Base-by-base conservation (phyloP, 2,888 invertebrate species). In the Synergus gifuensis region DNA sequence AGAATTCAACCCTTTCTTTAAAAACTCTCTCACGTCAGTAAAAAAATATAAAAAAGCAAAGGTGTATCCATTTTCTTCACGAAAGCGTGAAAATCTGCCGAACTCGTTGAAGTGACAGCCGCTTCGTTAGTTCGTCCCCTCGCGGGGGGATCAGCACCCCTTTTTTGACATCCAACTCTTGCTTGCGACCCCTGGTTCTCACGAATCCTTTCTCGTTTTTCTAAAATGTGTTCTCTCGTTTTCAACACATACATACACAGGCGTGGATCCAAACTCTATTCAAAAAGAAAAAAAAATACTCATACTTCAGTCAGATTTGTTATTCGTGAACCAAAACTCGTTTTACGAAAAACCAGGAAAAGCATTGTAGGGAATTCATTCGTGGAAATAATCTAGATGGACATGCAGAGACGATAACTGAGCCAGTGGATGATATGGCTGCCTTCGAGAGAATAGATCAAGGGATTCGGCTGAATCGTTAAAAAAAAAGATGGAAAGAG, bases 171-270 rank as follows among this genome's bases (percentile, higher is more conserved):
- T 88, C 86, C 88, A 91, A 91, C 91, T 91, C 91, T 91, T 90
- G 88, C 76, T 82, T 86, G 83, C 85, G 54, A 84, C 88, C 88
- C 85, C 80, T 77, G 81, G 87, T 91, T 91, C 91, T 90, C 91
- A 91, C 91, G 91, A 88, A 91, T 91, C 91, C 90, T 91, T 90
- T 90, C 89, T 86, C 83, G 81, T 82, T 86, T 90, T 90, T 88
- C 89, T 88, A 36, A 73, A 73, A 73, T 73, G 54, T 12, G 73
- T 36, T 54, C 54, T 73, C 49, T 49, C n/a, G n/a, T 54, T 73
- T 54, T 73, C 40, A 73, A 58, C 54, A 58, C 73, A 28, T 22
- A 46, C 54, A 36, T 54, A 58, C 73, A 28, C 46, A 46, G 40
- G 5, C n/a, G 18, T n/a, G 18, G 40, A 28, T 62, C 62, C 28